Evolutionary conservation across 2,113 vertebrate species (phyloP).

Genomic region (Lamprologus sp.): DNA sequence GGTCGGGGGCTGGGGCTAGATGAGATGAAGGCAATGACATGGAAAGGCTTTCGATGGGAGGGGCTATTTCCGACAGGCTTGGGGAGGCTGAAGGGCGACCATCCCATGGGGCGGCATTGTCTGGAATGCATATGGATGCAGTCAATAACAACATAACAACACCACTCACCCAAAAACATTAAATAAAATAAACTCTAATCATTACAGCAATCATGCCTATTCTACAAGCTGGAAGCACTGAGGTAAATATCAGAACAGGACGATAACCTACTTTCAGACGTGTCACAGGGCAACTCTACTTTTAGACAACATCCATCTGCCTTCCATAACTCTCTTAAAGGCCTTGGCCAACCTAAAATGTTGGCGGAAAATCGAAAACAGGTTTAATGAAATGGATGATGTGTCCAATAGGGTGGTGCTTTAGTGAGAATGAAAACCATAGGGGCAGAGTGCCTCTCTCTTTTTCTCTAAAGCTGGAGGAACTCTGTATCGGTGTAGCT

Average conservation of each 20-base stretch:
- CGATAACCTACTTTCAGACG: background rate
- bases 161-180: conserved; percentile 15
- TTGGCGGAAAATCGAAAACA: conserved; percentile 45
- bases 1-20: conserved; percentile 83
- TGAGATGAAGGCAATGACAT: conserved; percentile 89
- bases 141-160: background rate
- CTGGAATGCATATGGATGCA: conserved; percentile 63
- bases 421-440: conserved; percentile 22
- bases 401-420: conserved; percentile 40
- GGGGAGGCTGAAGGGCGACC: conserved; percentile 89
- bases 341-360: conserved; percentile 24
- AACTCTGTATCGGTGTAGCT: background rate
- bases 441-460: background rate
- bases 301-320: conserved; percentile 39
- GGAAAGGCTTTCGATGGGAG: conserved; percentile 81
- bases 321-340: conserved; percentile 36
- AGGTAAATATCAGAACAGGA: conserved; percentile 1
- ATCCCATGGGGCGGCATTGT: conserved; percentile 91
- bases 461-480: background rate
- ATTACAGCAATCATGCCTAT: conserved; percentile 5
- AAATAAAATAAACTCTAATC: background rate
- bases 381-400: conserved; percentile 62
- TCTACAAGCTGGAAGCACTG: conserved; percentile 21
- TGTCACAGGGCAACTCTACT: conserved; percentile 3
- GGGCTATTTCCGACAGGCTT: conserved; percentile 95